phyloP scores from a whole-genome alignment of 1,140 invertebrate species.

The Bombus fervidus region DNA sequence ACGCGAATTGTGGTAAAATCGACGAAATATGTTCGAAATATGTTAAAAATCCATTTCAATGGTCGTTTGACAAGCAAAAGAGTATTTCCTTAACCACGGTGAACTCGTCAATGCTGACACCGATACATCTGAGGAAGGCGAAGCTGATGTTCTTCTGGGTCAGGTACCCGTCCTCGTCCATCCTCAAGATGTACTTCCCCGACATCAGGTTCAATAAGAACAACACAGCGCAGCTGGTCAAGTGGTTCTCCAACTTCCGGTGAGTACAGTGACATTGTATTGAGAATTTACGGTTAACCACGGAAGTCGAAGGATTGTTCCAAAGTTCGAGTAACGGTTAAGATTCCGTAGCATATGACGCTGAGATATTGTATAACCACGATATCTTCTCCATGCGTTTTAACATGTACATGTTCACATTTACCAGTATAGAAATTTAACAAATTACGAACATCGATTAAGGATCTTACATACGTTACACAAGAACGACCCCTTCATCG shows the following conservation, averaged over 20 bases:
- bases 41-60: neutral
- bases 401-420: neutral
- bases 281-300: constrained; percentile 33
- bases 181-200: constrained; percentile 99
- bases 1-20: neutral
- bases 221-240: constrained; percentile 99
- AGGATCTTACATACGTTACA: neutral
- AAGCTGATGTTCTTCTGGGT: constrained; percentile 99
- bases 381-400: neutral
- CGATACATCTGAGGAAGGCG: constrained; percentile 99
- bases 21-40: neutral
- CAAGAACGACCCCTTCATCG: neutral
- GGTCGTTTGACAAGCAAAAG: constrained; percentile 29
- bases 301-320: constrained; percentile 23
- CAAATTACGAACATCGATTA: neutral
- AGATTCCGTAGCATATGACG: neutral
- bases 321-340: neutral
- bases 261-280: constrained; percentile 84
- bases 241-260: constrained; percentile 99
- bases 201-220: constrained; percentile 99
- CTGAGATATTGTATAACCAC: too few relatives aligned
- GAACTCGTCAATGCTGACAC: constrained; percentile 97
- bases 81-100: constrained; percentile 89
- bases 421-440: neutral
- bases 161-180: constrained; percentile 98